phyloP scores from a whole-genome alignment of 2,888 invertebrate species.

The Smittia aterrima region DNA sequence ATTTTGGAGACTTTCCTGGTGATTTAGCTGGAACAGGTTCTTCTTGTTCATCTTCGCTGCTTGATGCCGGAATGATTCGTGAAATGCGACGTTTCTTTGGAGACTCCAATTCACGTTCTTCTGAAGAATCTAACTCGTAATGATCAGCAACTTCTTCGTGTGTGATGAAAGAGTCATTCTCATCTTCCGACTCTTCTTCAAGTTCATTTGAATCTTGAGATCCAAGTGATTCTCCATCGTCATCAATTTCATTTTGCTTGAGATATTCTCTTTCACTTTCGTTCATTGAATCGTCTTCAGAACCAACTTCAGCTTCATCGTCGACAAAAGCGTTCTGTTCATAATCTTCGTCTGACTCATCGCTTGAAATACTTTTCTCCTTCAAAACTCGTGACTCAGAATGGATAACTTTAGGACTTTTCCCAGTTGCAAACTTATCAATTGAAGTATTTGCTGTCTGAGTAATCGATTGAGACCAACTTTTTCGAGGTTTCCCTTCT shows the following conservation, averaged over 20 bases:
- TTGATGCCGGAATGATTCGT: background rate
- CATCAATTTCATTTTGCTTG: constrained; percentile 56
- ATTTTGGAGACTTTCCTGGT: too few species aligned
- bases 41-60: constrained; percentile 13
- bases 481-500: background rate
- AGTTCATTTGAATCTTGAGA: constrained; percentile 52
- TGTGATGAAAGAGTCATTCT: constrained; percentile 59
- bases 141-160: constrained; percentile 51
- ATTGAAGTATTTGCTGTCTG: background rate
- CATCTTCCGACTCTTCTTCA: constrained; percentile 54
- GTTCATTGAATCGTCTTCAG: constrained; percentile 52
- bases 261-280: constrained; percentile 56
- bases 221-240: constrained; percentile 57
- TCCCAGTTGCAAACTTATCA: background rate
- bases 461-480: background rate
- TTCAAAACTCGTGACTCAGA: background rate
- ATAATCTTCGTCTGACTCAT: constrained; percentile 43
- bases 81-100: background rate
- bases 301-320: constrained; percentile 48
- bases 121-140: background rate
- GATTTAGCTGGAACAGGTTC: background rate
- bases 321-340: constrained; percentile 45
- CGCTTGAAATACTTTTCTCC: constrained; percentile 5
- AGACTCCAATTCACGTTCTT: background rate
- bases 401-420: background rate